A percentile compares a stretch with the other conserved stretches of the same genome.
phyloP scores from a whole-genome alignment of 23 tunicate species.

The Clavelina lepadiformis region DNA sequence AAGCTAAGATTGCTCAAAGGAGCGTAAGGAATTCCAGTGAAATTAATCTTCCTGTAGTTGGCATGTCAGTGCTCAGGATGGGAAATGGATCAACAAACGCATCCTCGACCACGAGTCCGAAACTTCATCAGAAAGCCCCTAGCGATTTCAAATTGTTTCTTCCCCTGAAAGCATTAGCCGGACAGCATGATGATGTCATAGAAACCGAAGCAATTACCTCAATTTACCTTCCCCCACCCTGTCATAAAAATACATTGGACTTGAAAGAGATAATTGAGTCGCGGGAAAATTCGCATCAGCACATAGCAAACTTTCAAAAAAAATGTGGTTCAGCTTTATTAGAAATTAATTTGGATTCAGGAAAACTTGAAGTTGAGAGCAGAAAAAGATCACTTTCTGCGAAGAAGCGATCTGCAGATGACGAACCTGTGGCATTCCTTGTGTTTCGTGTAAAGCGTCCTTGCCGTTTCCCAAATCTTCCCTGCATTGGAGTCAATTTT shows the following conservation, averaged over 20 bases:
- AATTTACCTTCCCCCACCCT: background rate
- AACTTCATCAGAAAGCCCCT: background rate
- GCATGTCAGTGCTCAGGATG: background rate
- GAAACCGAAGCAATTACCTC: background rate
- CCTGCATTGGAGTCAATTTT: constrained; percentile 12
- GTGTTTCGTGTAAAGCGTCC: constrained; percentile 10
- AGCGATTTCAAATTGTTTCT: background rate
- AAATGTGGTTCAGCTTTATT: background rate
- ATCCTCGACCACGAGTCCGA: background rate
- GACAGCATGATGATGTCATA: background rate
- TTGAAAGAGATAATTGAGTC: too few relatives aligned
- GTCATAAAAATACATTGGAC: too few relatives aligned
- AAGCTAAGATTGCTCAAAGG: too few relatives aligned
- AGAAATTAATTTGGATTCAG: background rate
- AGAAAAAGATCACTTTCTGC: background rate
- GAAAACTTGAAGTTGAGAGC: background rate
- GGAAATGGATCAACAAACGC: background rate
- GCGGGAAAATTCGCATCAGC: too few relatives aligned
- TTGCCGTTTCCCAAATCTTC: constrained; percentile 19
- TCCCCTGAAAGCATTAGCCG: background rate
- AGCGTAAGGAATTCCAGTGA: too few relatives aligned
- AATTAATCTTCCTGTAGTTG: constrained; percentile 14
- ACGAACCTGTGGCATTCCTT: background rate
- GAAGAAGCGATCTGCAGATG: background rate
- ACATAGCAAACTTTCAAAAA: too few relatives aligned